Base-by-base conservation (phyloP, 2,113 vertebrate species). In the Pygoscelis antarcticus region DNA sequence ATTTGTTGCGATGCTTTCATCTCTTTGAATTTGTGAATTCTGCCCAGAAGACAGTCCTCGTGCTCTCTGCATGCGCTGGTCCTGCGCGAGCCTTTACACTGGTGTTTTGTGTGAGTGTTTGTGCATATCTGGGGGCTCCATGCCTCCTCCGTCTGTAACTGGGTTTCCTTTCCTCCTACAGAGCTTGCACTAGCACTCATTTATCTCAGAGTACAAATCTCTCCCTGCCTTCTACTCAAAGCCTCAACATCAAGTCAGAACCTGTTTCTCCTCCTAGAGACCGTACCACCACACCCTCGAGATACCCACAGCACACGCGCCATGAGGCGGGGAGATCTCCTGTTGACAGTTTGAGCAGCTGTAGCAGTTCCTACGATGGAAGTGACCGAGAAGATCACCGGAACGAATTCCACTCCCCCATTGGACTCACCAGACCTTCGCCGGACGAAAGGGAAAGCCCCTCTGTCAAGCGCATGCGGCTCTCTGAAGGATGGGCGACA, bases 241-340 rank as follows among this genome's bases (percentile, higher is more conserved):
- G 99, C 99, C 99, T 99, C 99, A 99, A 99, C 99, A 99, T 99
- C 99, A 99, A 99, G 99, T 99, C 99, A 99, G 99, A 99, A 99
- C 99, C 99, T 99, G 99, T 99, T 99, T 99, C 99, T 99, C 99
- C 99, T 99, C 99, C 99, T 99, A 99, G 99, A 99, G 99, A 99
- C 98, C 99, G 99, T 98, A 99, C 99, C 98, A 99, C 98, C 98
- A 99, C 99, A 92, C 99, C 99, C 30, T 99, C 98, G 98, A 99
- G 99, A 98, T 99, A 99, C 96, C 99, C 99, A 96, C 99, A 98
- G 96, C 99, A 99, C 97, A 98, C 98, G 92, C 99, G 99, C 97
- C 99, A 99, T 98, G 99, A 99, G 98, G 99, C 99, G 97, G 99
- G 99, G 95, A 99, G 99, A 95, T 99, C 99, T 97, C 99, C 99